A percentile compares a stretch with the other conserved stretches of the same genome.
Evolutionary conservation across 2,113 vertebrate species (phyloP).

Genomic region (Nothobranchius kuhntae): DNA sequence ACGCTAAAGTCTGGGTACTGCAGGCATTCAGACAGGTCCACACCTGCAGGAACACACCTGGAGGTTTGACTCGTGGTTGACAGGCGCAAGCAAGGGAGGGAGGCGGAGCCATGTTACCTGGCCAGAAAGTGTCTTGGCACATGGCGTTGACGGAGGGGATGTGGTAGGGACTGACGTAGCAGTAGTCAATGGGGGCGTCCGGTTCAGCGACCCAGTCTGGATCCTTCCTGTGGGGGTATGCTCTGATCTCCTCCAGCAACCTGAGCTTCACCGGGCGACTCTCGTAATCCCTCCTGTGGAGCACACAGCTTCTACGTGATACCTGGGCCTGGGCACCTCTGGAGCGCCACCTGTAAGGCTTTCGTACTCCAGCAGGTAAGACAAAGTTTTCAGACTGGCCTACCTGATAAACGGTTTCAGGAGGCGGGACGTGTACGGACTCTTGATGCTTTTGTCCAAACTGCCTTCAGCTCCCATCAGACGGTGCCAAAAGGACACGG

Average conservation of each 20-base stretch:
- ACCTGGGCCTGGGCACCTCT: too few relatives aligned
- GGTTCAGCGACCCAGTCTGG: slow-evolving; percentile 84
- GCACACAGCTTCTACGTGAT: background rate
- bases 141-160: slow-evolving; percentile 96
- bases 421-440: slow-evolving; percentile 93
- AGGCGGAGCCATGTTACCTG: slow-evolving; percentile 75
- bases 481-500: slow-evolving; percentile 88
- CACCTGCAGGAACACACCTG: slow-evolving; percentile 74
- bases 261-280: slow-evolving; percentile 88
- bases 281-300: slow-evolving; percentile 90
- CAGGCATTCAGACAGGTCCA: slow-evolving; percentile 94
- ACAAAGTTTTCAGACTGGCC: background rate
- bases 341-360: too few relatives aligned
- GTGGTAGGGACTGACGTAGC: slow-evolving; percentile 94
- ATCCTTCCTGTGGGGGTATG: slow-evolving; percentile 79
- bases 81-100: fast-evolving
- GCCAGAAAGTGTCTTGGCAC: slow-evolving; percentile 98
- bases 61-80: background rate
- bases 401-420: slow-evolving; percentile 96
- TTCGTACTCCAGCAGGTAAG: too few relatives aligned
- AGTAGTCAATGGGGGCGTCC: slow-evolving; percentile 91
- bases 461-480: slow-evolving; percentile 88
- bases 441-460: slow-evolving; percentile 88
- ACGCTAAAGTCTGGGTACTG: slow-evolving; percentile 99
- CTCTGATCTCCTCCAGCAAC: slow-evolving; percentile 88